Evolutionary conservation across 1,140 invertebrate species (phyloP).

Genomic region (Lerema accius): DNA sequence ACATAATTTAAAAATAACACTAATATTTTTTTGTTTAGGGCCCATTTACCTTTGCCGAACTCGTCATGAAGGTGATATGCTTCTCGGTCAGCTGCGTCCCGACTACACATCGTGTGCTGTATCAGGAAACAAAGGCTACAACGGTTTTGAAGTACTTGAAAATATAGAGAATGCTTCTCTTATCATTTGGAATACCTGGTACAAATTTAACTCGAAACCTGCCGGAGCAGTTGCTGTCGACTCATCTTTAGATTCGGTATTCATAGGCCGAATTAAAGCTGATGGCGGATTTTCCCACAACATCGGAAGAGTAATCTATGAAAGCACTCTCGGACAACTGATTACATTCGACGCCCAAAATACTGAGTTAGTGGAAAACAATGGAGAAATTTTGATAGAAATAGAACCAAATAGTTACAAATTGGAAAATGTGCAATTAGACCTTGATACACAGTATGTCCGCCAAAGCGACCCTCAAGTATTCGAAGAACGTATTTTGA

Average conservation of each 20-base stretch:
- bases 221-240: constrained; percentile 86
- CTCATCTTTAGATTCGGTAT: constrained; percentile 72
- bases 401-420: constrained; percentile 90
- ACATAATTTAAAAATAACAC: constrained; percentile 11
- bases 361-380: constrained; percentile 83
- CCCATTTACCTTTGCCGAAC: constrained; percentile 90
- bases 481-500: constrained; percentile 85
- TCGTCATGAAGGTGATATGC: constrained; percentile 86
- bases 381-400: constrained; percentile 90
- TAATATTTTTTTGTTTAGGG: constrained; percentile 55
- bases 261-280: constrained; percentile 77
- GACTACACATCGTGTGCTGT: constrained; percentile 85
- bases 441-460: constrained; percentile 82
- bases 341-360: constrained; percentile 85
- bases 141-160: constrained; percentile 88
- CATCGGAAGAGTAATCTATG: constrained; percentile 86
- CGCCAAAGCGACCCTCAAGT: constrained; percentile 79
- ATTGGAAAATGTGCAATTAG: constrained; percentile 86
- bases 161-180: constrained; percentile 90
- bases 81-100: constrained; percentile 86
- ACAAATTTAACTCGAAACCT: constrained; percentile 85
- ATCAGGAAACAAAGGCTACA: constrained; percentile 84
- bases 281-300: constrained; percentile 83
- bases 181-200: constrained; percentile 88
- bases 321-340: constrained; percentile 86